Base-by-base conservation (phyloP, 2,797 vertebrate species). In the Lagocephalus sceleratus region DNA sequence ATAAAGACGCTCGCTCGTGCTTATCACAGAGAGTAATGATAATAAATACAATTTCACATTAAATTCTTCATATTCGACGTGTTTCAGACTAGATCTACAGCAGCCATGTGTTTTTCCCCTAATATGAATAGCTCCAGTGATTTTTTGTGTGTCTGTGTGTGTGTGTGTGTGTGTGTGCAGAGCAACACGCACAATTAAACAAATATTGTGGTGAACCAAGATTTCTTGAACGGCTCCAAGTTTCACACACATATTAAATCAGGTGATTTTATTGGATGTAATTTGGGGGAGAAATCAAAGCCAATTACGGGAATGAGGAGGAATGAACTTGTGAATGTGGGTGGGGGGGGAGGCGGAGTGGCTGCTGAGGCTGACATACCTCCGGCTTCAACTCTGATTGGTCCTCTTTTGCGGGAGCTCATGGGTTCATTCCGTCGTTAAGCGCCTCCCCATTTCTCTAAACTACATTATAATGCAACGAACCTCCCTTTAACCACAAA, bases 401-500 rank as follows among this genome's bases (percentile, higher is more conserved):
- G 96, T 81, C 90, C 90, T 90, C 82, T 90, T 88, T 90, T 92
- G 90, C 88, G 93, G 94, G 89, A 91, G 93, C 94, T 94, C 92
- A 93, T 89, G 92, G 90, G 92, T 93, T 94, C 94, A 93, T 89
- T 92, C 92, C 93, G 92, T 81, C 90, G 91, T 94, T 95, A 96
- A 94, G 96, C 95, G 91, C 95, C 95, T 95, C 96, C 95, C 95
- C 92, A 87, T 94, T 93, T 91, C 91, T 93, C 90, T 94, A 95
- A 95, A 96, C 94, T 93, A 94, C 94, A 95, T 97, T 97, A 97
- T 96, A 98, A 97, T 97, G 94, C 94, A 94, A 91, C 92, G 90
- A 92, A 92, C 92, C 91, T 92, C 92, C 93, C 92, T 95, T 96
- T 94, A 97, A 95, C 91, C 94, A 94, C 94, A 95, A 94, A 94